phyloP scores from a whole-genome alignment of 2,888 invertebrate genomes.

The Dorcus parallelipipedus region DNA sequence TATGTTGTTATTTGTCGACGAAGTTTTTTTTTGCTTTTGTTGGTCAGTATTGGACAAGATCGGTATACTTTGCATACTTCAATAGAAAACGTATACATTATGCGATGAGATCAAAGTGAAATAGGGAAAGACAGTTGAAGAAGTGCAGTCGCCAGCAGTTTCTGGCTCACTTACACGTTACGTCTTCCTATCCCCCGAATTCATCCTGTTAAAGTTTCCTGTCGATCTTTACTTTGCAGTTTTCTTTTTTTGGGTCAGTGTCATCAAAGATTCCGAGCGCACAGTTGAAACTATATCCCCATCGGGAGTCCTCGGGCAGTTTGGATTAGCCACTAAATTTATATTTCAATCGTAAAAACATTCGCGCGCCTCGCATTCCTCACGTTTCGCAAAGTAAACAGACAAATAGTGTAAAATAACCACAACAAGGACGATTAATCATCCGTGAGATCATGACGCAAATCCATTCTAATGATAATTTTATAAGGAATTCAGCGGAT shows the following conservation, averaged over 20 bases:
- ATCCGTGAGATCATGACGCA: constrained; percentile 20
- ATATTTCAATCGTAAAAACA: constrained; percentile 40
- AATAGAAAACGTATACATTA: constrained; percentile 3
- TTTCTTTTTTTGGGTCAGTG: constrained; percentile 20
- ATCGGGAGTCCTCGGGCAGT: constrained; percentile 26
- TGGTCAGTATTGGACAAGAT: too few species aligned
- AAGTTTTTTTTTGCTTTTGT: too few species aligned
- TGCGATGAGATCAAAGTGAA: constrained; percentile 24
- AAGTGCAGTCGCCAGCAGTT: constrained; percentile 38
- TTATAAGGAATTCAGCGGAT: constrained; percentile 28
- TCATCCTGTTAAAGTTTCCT: constrained; percentile 32
- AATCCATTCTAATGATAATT: constrained; percentile 29
- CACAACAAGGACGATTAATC: constrained; percentile 14
- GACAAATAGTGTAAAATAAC: not conserved
- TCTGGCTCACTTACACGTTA: constrained; percentile 36
- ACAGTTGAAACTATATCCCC: constrained; percentile 31
- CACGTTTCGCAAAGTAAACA: not conserved
- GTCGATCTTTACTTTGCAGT: constrained; percentile 27
- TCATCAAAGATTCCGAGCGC: constrained; percentile 31
- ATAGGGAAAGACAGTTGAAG: constrained; percentile 23
- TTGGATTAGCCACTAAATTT: constrained; percentile 38
- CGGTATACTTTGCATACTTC: too few species aligned
- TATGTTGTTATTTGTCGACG: too few species aligned
- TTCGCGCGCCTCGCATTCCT: constrained; percentile 31
- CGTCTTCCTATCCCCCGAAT: constrained; percentile 34